These are phyloP conservation scores for Cephalopachus bancanus DNA, from an alignment of 2,797 vertebrate genomes.

Conservation along the genomic window DNA sequence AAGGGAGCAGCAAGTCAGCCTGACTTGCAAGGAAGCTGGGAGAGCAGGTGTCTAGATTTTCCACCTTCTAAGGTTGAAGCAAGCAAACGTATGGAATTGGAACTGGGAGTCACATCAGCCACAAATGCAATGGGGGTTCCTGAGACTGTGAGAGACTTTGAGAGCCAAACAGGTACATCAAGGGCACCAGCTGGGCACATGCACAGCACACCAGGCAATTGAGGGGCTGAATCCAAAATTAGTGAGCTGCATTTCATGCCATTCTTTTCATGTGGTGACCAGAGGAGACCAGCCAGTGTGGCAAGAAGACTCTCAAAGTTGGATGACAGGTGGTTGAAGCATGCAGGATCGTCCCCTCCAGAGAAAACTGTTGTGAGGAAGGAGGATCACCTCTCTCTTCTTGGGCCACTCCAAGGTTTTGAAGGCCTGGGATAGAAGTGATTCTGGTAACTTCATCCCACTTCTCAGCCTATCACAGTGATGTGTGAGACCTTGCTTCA, in stretches of 20 bases:
- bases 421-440: not conserved
- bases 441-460: too few relatives aligned
- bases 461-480: too few relatives aligned
- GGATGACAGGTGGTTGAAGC: not conserved
- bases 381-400: not conserved
- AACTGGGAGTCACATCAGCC: not conserved
- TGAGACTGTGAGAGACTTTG: not conserved
- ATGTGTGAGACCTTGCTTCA: not conserved
- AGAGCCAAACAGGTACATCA: not conserved
- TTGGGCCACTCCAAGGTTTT: too few relatives aligned
- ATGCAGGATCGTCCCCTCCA: not conserved
- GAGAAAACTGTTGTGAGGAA: not conserved
- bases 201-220: fast-evolving
- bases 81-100: not conserved
- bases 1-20: not conserved
- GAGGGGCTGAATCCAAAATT: not conserved
- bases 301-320: not conserved
- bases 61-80: not conserved
- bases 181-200: not conserved
- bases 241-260: too few relatives aligned
- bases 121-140: not conserved
- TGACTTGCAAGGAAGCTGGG: not conserved
- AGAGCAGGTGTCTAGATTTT: too few relatives aligned
- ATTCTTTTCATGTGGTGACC: too few relatives aligned
- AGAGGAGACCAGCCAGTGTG: not conserved